Base-by-base conservation (phyloP, 1,140 invertebrate genomes). In the Chymomyza costata region DNA sequence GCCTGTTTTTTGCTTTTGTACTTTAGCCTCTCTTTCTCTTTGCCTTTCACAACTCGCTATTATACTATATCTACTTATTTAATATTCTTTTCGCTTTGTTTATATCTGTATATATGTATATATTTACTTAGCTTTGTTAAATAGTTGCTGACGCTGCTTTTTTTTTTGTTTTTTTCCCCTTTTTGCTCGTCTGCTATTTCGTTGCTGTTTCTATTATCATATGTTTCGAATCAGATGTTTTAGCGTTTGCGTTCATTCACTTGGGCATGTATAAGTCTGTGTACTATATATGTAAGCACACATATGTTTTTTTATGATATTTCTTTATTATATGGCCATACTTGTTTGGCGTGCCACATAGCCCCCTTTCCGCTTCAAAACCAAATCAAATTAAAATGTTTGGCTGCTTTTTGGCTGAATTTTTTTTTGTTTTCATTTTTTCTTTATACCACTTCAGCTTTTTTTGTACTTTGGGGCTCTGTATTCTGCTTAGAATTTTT, bases 211-310 rank as follows among this genome's bases (percentile, higher is more conserved):
- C 41, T 40, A 21, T 32, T 63, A 76, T 66, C 62, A 69, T 46
- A 62, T 68, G 51, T 56, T 60, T 63, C 43, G 44, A 55, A 78
- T 78, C 66, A 78, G 63, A 78, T 78, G 66, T 78, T 52, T 56
- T 50, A 17, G 53, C 11, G 41, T 44, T 53, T 34, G 46, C 61
- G 60, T 65, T 76, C 41, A 69, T 76, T 74, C 74, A 52, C 55
- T 60, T 41, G 35, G 21, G 35, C 19, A 16, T 32, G 16, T 25
- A n/a, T n/a, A n/a, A 30, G 39, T 15, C 10, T 35, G 13, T 53
- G 52, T 67, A n/a, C 3, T 25, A 25, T 25, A 25, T 8, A 25
- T 25, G 21, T 25, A 25, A 5, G 21, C 8, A 25, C 8, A 8
- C 8, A 25, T 56, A 45, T 21, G 39, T 46, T 31, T 55, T 57